Conservation (phyloP, 2,797 vertebrate species). For the Xyrichtys novacula region DNA sequence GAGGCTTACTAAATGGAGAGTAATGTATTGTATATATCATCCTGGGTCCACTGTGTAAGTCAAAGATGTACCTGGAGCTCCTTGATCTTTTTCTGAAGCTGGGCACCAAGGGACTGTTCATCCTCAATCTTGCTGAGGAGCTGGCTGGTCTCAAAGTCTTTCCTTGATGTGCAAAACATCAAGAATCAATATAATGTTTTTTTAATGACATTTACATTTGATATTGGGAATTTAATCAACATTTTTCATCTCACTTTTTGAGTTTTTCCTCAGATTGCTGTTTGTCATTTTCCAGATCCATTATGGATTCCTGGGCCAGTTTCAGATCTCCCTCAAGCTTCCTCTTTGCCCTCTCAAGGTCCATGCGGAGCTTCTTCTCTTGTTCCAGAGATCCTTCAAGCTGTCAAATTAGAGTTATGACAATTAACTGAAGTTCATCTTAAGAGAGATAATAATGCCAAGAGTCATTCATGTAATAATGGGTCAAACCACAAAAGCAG, state of each 20-base stretch:
- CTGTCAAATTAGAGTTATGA: constrained; percentile 57
- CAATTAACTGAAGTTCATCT: not conserved
- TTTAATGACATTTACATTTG: not conserved
- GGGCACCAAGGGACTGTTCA: constrained; percentile 81
- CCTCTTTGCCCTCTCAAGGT: constrained; percentile 88
- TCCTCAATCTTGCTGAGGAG: constrained; percentile 89
- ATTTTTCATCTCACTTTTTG: constrained; percentile 88
- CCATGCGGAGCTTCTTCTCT: constrained; percentile 88
- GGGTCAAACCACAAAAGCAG: not conserved
- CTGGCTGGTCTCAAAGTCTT: constrained; percentile 90
- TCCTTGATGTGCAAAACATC: constrained; percentile 71
- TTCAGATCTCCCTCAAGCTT: constrained; percentile 90
- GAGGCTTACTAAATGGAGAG: not conserved
- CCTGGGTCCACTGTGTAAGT: not conserved
- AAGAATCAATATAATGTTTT: not conserved
- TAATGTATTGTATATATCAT: too few species aligned
- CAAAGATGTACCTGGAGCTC: constrained; percentile 82
- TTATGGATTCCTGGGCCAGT: constrained; percentile 86
- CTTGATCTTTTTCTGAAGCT: constrained; percentile 83
- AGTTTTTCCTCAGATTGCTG: constrained; percentile 88
- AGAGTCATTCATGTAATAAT: not conserved
- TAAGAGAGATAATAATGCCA: not conserved
- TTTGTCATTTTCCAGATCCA: constrained; percentile 79
- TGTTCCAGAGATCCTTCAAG: constrained; percentile 88
- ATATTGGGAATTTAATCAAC: not conserved